phyloP scores from a whole-genome alignment of 35 echinoderm and acorn worm genomes.

The Patiria miniata region DNA sequence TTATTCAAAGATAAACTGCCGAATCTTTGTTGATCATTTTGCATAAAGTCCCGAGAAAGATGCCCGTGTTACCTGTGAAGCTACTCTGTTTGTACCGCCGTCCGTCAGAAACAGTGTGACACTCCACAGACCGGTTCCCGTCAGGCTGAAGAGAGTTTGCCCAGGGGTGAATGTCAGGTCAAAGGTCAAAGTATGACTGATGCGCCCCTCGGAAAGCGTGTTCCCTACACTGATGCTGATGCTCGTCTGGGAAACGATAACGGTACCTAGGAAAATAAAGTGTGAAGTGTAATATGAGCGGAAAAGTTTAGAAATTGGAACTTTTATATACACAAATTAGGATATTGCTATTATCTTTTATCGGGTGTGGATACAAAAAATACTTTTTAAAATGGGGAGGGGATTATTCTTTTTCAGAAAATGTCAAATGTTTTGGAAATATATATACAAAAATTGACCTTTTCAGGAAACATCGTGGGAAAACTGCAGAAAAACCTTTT shows the following conservation, averaged over 20 bases:
- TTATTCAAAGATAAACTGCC: too few relatives aligned
- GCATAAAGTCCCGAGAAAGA: too few relatives aligned
- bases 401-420: too few relatives aligned
- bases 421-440: too few relatives aligned
- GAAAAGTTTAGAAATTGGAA: too few relatives aligned
- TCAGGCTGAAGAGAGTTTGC: background rate
- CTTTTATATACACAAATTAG: background rate
- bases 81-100: background rate
- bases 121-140: slow-evolving; percentile 63
- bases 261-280: slow-evolving; percentile 44
- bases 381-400: too few relatives aligned
- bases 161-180: slow-evolving; percentile 61
- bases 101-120: slow-evolving; percentile 49
- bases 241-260: slow-evolving; percentile 50
- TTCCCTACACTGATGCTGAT: slow-evolving; percentile 18
- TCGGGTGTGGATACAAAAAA: too few relatives aligned
- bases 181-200: slow-evolving; percentile 46
- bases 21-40: too few relatives aligned
- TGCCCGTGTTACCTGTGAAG: background rate
- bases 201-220: slow-evolving; percentile 43
- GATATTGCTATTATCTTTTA: background rate
- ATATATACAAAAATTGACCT: too few relatives aligned
- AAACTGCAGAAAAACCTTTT: too few relatives aligned
- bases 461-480: too few relatives aligned
- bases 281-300: background rate